Base-by-base conservation (phyloP, 2,888 invertebrate species). In the Mactromeris polynyma region DNA sequence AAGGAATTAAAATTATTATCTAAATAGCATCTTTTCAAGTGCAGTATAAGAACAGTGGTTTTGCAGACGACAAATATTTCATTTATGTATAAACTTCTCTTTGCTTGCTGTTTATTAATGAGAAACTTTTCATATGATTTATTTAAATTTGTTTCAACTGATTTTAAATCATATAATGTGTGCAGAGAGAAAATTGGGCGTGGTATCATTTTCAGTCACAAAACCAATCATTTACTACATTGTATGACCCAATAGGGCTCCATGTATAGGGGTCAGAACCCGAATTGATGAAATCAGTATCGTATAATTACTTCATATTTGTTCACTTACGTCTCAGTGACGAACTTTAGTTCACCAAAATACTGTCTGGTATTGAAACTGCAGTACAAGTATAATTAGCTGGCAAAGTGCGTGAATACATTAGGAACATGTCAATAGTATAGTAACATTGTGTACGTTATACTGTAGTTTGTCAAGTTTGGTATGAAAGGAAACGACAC, bases 1-100 rank as follows among this genome's bases (percentile, higher is more conserved):
- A 81, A 58, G 54, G 58, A 81, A 81, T 81, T 81, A 81, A 26
- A 80, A 80, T 19, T n/a, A 33, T 33, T 51, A 81, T 58, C 54
- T 81, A 58, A 36, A 81, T 58, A 54, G 58, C 58, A 58, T 58
- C 58, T 33, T 81, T 51, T 46, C 80, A 11, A 46, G 80, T 80
- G 73, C 73, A 73, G 36, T 33, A 33, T 33, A 36, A 17, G 36
- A 73, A 73, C 33, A 73, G 36, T 3, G 26, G 36, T 17, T 73
- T 26, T 36, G 73, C 33, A 73, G 73, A 33, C 73, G 33, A 73
- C 73, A 73, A 11, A 11, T 26, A 19, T 11, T 58, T 26, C 26
- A 64, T 64, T 9, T 26, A 64, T n/a, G 58, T 26, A 64, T 64
- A n/a, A 64, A 64, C n/a, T 7, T 64, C n/a, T 64, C 51, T 51